Evolutionary conservation across 2,797 vertebrate genomes (phyloP), one percentile per base, ranked within the genome.

Genomic region (Lepus townsendii): DNA sequence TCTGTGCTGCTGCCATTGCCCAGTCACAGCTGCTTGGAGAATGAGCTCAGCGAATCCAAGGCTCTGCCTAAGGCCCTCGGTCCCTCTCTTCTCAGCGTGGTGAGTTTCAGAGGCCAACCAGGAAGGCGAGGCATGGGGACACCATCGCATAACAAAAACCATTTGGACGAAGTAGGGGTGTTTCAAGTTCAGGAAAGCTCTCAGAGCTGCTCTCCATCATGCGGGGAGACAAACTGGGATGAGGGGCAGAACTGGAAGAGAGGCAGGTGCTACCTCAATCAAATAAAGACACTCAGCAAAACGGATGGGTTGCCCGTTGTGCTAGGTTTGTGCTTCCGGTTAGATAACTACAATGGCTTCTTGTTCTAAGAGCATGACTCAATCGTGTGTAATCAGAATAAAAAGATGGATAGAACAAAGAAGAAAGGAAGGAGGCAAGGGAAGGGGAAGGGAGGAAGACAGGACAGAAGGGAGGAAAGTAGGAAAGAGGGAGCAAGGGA

Each of bases 201-300:
- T 62, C 54, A 11, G 83, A 87, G 32, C 26, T 38, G 69, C 8
- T 30, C n/a, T 47, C 32, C 13, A 0, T 7, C 3, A 1, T 60
- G 54, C 42, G 68, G 90, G 88, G 66, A 82, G 57, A 57, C 57
- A 13, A 82, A 60, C 38, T 73, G 79, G 95, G 38, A 47, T 5
- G 17, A 32, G 60, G 0, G 50, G 54, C 65, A 60, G 65, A 69
- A 65, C 1, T 71, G 90, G 93, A 96, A 91, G 96, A 95, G 87
- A 84, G 83, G 86, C 88, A 93, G 93, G 30, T 35, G 62, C 20
- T 32, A 2, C 35, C 30, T 68, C 42, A 4, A 14, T 60, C n/a
- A 57, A 96, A 52, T n/a, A 27, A 16, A 22, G 71, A 30, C n/a
- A 19, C 14, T 63, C 13, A 65, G 57, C 69, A 17, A 66, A 42